Percentiles rank a stretch among this genome's conserved stretches.
Evolutionary conservation across 2,888 invertebrate genomes (phyloP).

Genomic region (Plebejus anna): DNA sequence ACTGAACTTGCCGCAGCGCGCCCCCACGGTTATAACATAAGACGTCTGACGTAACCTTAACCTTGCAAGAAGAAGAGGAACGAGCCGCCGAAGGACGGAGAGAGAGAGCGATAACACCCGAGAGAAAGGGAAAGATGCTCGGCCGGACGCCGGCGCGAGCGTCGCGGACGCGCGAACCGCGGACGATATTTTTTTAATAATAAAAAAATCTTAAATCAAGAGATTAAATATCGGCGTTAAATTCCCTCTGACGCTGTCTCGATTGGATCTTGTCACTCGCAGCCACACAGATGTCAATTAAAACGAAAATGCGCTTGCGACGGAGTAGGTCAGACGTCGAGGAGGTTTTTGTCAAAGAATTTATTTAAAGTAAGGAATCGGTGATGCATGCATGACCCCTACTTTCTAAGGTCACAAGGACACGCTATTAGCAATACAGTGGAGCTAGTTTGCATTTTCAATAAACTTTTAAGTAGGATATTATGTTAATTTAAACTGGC

Average conservation of each 20-base stretch:
- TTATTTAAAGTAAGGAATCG: slow-evolving; percentile 47
- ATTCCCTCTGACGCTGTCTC: neutral
- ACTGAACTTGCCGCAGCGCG: slow-evolving; percentile 78
- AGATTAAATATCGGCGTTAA: slow-evolving; percentile 4
- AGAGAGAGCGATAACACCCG: slow-evolving; percentile 73
- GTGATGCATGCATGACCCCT: slow-evolving; percentile 52
- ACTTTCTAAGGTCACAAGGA: slow-evolving; percentile 57
- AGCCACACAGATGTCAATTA: slow-evolving; percentile 29
- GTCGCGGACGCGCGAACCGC: slow-evolving; percentile 12
- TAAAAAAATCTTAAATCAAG: neutral
- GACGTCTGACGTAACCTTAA: slow-evolving; percentile 81
- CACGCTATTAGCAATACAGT: slow-evolving; percentile 38
- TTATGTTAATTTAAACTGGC: slow-evolving; percentile 19
- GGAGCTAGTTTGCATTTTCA: slow-evolving; percentile 3
- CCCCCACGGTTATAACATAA: slow-evolving; percentile 81
- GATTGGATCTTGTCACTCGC: slow-evolving; percentile 8
- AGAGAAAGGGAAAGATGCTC: slow-evolving; percentile 74
- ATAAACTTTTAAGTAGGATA: slow-evolving; percentile 8
- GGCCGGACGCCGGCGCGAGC: slow-evolving; percentile 41
- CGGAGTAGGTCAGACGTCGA: slow-evolving; percentile 43
- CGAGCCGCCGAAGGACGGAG: slow-evolving; percentile 77
- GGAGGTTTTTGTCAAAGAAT: slow-evolving; percentile 22
- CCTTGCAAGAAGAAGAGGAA: slow-evolving; percentile 80
- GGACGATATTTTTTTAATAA: neutral
- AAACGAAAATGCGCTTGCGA: slow-evolving; percentile 29